Base-by-base conservation (phyloP, 2,888 invertebrate species). In the Orthosia gothica region DNA sequence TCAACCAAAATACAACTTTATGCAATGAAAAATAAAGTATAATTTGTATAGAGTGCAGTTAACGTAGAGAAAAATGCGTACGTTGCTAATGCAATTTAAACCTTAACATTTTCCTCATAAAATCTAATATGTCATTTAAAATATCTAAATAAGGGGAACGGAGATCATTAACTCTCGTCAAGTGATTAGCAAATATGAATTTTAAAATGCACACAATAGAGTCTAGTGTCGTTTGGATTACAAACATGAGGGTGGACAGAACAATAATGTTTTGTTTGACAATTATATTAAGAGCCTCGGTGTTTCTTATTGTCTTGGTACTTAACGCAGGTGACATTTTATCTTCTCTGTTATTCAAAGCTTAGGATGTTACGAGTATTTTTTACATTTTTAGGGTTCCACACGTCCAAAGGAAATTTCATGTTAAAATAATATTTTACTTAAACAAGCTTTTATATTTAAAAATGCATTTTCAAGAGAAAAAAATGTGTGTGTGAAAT, bases 231-330 rank as follows among this genome's bases (percentile, higher is more conserved):
- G 74, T 63, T 59, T 79, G 73, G 2, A 57, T 18, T 58, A 3
- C 23, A 68, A 72, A 73, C 32, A 62, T 47, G 76, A 74, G 76
- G 83, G 74, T 76, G 45, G 67, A 70, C 54, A 45, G 47, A 54
- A 74, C 74, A 75, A 69, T 73, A 75, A 84, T 82, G 72, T 79
- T 88, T 79, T 88, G 85, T 87, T 87, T 87, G 85, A 85, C 88
- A 87, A 88, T 87, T 85, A 88, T 77, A 81, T 87, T 85, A 87
- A 83, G 75, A 82, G 80, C 87, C 71, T 40, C 69, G 76, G 57
- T 32, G 68, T 85, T 79, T 70, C 70, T 69, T 80, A 70, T 74
- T n/a, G 61, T 70, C 70, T 65, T 70, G 67, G 76, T 86, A 80
- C 76, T 83, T 49, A 68, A 52, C 20, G 26, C 52, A 54, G 83